A percentile compares a stretch with the other conserved stretches of the same genome.
phyloP scores from a whole-genome alignment of 2,113 vertebrate genomes.

The Podilymbus podiceps region DNA sequence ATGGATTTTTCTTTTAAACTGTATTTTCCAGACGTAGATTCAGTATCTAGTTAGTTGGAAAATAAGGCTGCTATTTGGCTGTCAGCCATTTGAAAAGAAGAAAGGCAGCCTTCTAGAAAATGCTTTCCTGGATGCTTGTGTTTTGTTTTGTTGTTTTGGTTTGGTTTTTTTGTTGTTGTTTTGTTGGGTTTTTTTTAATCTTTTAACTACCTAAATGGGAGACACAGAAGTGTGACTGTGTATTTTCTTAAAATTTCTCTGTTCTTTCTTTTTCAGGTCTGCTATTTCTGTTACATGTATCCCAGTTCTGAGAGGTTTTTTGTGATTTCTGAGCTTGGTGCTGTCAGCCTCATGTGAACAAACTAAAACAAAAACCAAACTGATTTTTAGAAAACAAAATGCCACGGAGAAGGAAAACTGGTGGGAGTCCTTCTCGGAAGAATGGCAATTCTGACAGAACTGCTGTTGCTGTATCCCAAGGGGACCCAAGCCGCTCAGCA shows the following conservation, averaged over 20 bases:
- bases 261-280: slow-evolving; percentile 67
- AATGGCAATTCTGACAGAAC: slow-evolving; percentile 53
- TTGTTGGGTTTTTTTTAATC: background rate
- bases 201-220: background rate
- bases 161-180: background rate
- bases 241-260: slow-evolving; percentile 37
- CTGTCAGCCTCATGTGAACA: slow-evolving; percentile 42
- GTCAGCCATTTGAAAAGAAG: background rate
- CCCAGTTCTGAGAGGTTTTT: slow-evolving; percentile 29
- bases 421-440: slow-evolving; percentile 75
- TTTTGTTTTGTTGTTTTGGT: background rate
- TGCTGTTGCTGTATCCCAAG: slow-evolving; percentile 16
- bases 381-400: slow-evolving; percentile 73
- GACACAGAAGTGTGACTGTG: background rate
- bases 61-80: background rate
- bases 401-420: slow-evolving; percentile 90
- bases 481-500: background rate
- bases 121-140: background rate
- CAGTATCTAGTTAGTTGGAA: background rate
- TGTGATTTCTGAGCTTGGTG: slow-evolving; percentile 60
- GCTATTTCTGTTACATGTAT: background rate
- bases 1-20: background rate
- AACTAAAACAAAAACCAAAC: slow-evolving; percentile 30
- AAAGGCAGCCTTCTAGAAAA: slow-evolving; percentile 9
- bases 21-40: background rate